Evolutionary conservation across 2,113 vertebrate genomes (phyloP).

Genomic region (Chamaetylas fuelleborni): DNA sequence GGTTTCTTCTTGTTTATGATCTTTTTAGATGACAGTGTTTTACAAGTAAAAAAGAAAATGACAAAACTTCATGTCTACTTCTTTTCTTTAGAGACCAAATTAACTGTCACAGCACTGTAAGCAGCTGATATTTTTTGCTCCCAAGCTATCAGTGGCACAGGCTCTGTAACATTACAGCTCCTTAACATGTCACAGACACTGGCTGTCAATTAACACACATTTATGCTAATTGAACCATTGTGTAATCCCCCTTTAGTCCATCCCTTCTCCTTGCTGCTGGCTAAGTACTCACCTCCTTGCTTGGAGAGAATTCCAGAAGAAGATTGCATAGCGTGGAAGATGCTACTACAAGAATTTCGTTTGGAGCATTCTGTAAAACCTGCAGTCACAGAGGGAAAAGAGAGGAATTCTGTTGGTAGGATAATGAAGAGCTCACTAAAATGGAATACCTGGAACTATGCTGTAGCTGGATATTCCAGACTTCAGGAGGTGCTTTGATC

Average conservation of each 20-base stretch:
- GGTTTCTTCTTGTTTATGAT: neutral
- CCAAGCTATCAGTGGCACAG: neutral
- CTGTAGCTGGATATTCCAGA: neutral
- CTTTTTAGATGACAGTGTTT: neutral
- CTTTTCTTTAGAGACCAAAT: neutral
- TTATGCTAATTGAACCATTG: neutral
- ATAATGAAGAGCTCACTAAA: neutral
- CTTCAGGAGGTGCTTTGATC: neutral
- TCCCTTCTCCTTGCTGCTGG: neutral
- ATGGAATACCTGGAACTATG: neutral
- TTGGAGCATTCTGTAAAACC: constrained; percentile 97
- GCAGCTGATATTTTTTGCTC: neutral
- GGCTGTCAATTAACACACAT: neutral
- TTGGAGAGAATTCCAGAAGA: constrained; percentile 97
- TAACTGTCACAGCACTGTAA: neutral
- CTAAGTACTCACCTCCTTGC: constrained; percentile 90
- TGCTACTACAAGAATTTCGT: constrained; percentile 96
- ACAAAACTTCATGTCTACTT: neutral
- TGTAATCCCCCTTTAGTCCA: neutral
- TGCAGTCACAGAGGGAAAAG: constrained; percentile 48
- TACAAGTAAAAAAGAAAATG: neutral
- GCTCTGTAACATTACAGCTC: neutral
- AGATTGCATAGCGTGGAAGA: constrained; percentile 99
- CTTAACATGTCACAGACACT: neutral
- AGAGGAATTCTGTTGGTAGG: neutral